Evolutionary conservation across 2,113 vertebrate species (phyloP).

Genomic region (Otocyon megalotis): DNA sequence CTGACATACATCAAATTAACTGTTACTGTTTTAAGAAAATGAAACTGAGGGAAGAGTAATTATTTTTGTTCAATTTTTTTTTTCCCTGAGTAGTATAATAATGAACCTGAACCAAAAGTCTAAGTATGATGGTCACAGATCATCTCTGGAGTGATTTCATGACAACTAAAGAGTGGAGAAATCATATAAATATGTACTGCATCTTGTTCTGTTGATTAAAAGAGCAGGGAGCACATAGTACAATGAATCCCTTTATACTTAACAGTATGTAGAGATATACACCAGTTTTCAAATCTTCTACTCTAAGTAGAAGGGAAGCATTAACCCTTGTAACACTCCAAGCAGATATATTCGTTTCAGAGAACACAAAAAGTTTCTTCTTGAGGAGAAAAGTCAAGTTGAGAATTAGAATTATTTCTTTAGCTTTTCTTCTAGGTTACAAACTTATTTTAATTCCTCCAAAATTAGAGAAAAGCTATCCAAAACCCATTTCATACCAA

Average conservation of each 20-base stretch:
- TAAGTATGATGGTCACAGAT: background rate
- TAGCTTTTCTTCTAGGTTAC: background rate
- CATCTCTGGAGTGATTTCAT: background rate
- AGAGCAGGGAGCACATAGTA: background rate
- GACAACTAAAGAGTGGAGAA: background rate
- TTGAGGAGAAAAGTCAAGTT: background rate
- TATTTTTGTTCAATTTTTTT: constrained; percentile 2
- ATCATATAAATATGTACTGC: background rate
- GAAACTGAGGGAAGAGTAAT: constrained; percentile 36
- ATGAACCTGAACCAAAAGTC: background rate
- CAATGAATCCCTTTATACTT: background rate
- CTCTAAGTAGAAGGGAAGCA: background rate
- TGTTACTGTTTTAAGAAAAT: constrained; percentile 11
- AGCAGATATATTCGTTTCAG: background rate
- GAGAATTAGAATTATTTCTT: background rate
- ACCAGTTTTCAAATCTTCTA: background rate
- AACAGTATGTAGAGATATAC: background rate
- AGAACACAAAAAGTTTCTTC: background rate
- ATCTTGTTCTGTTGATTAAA: background rate
- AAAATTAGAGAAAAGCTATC: constrained; percentile 4
- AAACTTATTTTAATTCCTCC: background rate
- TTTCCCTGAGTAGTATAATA: constrained; percentile 53
- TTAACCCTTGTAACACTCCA: background rate
- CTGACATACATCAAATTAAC: constrained; percentile 3
- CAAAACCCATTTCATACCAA: background rate